Evolutionary conservation across 2,113 vertebrate genomes (phyloP).

Genomic region (Pelodiscus sinensis): DNA sequence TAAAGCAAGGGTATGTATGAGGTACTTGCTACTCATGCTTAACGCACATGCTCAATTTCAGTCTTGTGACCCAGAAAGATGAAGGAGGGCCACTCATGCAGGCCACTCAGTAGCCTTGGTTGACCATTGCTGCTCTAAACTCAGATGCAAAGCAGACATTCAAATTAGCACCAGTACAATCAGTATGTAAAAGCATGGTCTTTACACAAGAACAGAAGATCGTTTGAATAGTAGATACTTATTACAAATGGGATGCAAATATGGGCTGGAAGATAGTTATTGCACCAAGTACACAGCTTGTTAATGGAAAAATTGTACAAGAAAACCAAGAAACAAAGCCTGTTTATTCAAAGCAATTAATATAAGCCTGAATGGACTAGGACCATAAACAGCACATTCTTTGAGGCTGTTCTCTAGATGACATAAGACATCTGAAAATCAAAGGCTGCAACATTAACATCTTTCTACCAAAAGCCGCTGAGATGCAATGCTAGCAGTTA

Average conservation of each 20-base stretch:
- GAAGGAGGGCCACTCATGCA: too few relatives aligned
- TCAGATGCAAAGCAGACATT: not conserved
- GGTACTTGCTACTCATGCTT: too few relatives aligned
- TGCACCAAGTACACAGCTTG: not conserved
- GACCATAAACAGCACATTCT: not conserved
- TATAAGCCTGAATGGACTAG: not conserved
- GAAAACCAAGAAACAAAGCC: not conserved
- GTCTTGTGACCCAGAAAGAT: too few relatives aligned
- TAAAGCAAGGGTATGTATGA: too few relatives aligned
- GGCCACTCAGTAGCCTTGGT: too few relatives aligned
- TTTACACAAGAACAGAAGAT: not conserved
- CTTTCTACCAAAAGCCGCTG: not conserved
- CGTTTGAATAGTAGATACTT: not conserved
- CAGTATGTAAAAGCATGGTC: not conserved
- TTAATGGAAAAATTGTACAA: not conserved
- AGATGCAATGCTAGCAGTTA: not conserved
- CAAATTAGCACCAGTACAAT: not conserved
- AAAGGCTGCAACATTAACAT: constrained; percentile 10
- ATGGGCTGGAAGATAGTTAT: not conserved
- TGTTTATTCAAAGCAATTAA: not conserved
- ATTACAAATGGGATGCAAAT: not conserved
- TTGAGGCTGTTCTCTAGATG: not conserved
- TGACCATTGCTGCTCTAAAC: not conserved
- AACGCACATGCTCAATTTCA: too few relatives aligned
- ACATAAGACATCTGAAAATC: not conserved